phyloP scores from a whole-genome alignment of 1,140 invertebrate species.

The Leptinotarsa undecemlineata region DNA sequence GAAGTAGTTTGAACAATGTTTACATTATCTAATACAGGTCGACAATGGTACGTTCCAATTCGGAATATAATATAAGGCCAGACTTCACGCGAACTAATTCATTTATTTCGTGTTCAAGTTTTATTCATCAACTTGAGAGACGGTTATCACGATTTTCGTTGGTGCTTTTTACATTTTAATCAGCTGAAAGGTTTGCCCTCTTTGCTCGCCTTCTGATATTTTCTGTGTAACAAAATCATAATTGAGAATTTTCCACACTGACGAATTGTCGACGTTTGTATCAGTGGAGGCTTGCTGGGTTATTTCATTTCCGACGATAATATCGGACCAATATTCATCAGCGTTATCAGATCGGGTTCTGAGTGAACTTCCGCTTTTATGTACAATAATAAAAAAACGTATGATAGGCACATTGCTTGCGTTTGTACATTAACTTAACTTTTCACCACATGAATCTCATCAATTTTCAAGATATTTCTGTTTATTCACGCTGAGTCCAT shows the following conservation, averaged over 20 bases:
- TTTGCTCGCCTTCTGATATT: not conserved
- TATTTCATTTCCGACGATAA: not conserved
- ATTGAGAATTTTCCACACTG: not conserved
- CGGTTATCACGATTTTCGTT: not conserved
- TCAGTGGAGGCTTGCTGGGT: not conserved
- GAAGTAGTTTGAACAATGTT: not conserved
- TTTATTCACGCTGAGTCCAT: no score
- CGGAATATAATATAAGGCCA: not conserved
- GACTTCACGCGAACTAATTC: not conserved
- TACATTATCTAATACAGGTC: not conserved
- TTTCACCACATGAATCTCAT: no score
- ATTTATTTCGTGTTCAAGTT: constrained; percentile 6
- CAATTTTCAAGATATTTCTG: no score
- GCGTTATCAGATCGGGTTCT: not conserved
- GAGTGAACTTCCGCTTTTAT: not conserved
- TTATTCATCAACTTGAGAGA: constrained; percentile 2
- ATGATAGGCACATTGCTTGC: no score
- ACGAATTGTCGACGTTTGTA: constrained; percentile 1
- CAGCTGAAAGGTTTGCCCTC: not conserved
- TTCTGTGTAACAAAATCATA: not conserved
- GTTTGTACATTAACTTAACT: no score
- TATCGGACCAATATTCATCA: not conserved
- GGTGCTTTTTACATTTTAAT: constrained; percentile 4
- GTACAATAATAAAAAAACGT: not conserved
- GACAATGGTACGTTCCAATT: not conserved